These are phyloP conservation scores for Drosophila peninsularis DNA, from an alignment of 2,888 invertebrate genomes.

Conservation along the genomic window DNA sequence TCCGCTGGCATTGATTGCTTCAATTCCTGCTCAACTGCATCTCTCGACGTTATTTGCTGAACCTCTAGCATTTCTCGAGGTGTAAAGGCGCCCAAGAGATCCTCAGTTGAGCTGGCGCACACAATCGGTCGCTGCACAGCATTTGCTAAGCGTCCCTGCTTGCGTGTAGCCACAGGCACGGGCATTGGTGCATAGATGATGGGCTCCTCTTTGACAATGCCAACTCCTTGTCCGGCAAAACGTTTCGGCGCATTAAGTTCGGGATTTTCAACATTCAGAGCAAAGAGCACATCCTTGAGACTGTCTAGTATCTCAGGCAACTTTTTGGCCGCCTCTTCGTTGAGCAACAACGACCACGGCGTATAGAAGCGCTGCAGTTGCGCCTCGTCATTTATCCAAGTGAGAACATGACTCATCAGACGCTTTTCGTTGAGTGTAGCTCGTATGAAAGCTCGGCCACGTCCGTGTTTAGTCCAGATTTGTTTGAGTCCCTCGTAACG, in stretches of 20 bases:
- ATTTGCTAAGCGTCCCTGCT: slow-evolving; percentile 53
- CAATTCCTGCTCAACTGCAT: slow-evolving; percentile 38
- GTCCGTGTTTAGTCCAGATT: slow-evolving; percentile 88
- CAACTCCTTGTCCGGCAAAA: slow-evolving; percentile 34
- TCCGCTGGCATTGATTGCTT: slow-evolving; percentile 25
- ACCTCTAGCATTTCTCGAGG: slow-evolving; percentile 40
- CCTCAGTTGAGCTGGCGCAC: slow-evolving; percentile 72
- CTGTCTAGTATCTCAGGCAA: slow-evolving; percentile 95
- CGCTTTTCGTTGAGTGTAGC: slow-evolving; percentile 96
- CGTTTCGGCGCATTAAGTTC: slow-evolving; percentile 88
- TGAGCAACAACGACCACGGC: slow-evolving; percentile 92
- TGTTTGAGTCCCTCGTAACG: slow-evolving; percentile 90
- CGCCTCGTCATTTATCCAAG: slow-evolving; percentile 89
- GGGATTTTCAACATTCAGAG: slow-evolving; percentile 94
- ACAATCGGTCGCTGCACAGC: slow-evolving; percentile 81
- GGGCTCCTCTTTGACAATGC: slow-evolving; percentile 85
- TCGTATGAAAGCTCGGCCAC: slow-evolving; percentile 92
- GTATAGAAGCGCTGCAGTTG: slow-evolving; percentile 90
- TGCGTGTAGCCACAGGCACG: slow-evolving; percentile 82
- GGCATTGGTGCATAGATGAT: slow-evolving; percentile 89
- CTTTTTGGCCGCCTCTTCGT: slow-evolving; percentile 91
- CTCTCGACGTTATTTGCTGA: slow-evolving; percentile 35
- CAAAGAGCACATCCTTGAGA: slow-evolving; percentile 95
- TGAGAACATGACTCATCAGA: slow-evolving; percentile 92
- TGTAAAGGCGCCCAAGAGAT: slow-evolving; percentile 63